Percentiles rank a stretch among this genome's conserved stretches.
These are phyloP conservation scores for Dicrurus megarhynchus DNA, from an alignment of 2,113 vertebrate genomes.

Conservation along the genomic window DNA sequence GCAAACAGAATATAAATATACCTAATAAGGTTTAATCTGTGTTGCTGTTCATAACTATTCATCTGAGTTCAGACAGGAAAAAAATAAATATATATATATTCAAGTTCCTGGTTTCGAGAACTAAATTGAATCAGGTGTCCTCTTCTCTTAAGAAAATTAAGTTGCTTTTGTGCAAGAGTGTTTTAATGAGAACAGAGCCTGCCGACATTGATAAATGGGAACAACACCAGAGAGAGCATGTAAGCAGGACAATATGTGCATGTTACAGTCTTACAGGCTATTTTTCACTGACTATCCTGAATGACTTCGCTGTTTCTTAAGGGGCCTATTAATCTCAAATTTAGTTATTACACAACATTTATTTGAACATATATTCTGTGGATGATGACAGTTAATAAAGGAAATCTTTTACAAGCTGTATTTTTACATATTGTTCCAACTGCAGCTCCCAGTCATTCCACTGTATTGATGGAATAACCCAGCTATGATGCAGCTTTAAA, in stretches of 20 bases:
- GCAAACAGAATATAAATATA: conserved; percentile 74
- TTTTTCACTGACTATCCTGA: conserved; percentile 90
- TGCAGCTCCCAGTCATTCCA: conserved; percentile 76
- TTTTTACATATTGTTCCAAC: conserved; percentile 88
- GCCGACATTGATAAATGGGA: conserved; percentile 95
- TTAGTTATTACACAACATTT: conserved; percentile 93
- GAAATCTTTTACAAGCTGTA: conserved; percentile 85
- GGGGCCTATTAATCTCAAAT: conserved; percentile 92
- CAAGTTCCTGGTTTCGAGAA: conserved; percentile 75
- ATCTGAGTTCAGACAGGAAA: conserved; percentile 69
- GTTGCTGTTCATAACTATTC: conserved; percentile 79
- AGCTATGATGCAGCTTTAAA: conserved; percentile 60
- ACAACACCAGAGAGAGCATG: conserved; percentile 82
- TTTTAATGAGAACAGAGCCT: conserved; percentile 92
- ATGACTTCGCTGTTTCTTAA: conserved; percentile 80
- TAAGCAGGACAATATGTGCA: conserved; percentile 90
- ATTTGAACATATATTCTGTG: conserved; percentile 96
- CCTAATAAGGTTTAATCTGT: conserved; percentile 82
- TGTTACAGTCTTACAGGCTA: conserved; percentile 81
- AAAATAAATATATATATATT: conserved; percentile 79
- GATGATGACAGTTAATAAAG: conserved; percentile 97
- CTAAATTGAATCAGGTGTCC: conserved; percentile 99
- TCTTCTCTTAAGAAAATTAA: conserved; percentile 99
- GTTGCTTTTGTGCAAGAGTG: conserved; percentile 87
- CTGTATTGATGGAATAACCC: conserved; percentile 79